Base-by-base conservation (phyloP, 2,113 vertebrate genomes). In the Corapipo altera region DNA sequence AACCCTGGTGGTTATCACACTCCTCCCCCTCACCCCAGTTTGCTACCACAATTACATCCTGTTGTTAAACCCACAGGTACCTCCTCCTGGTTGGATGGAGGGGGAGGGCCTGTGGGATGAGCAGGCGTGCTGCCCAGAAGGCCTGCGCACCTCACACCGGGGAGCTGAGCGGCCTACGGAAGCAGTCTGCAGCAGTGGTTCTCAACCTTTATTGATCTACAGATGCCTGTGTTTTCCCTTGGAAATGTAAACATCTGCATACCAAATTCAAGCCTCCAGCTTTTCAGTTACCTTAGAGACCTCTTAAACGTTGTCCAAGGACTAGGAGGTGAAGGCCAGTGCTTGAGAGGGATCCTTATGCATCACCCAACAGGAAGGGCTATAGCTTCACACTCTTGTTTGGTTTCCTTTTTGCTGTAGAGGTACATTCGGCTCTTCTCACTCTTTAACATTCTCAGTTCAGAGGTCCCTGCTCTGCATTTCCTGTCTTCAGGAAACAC, bases 171-270 rank as follows among this genome's bases (percentile, higher is more conserved):
- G 18, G 84, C 93, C 87, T 67, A 5, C 2, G 28, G 61, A 85
- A 70, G 70, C 54, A 44, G 39, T 88, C 88, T 88, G 58, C 67
- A 73, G 59, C 27, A 86, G 79, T 46, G 62, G 64, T 95, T 95
- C 88, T 94, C 83, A 70, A 27, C 55, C 52, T 97, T 96, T 92
- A 91, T 92, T 95, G 11, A 84, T 30, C 88, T 89, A 59, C 76
- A 90, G 88, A 66, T 79, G 75, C 54, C 65, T 75, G 20, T 5
- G 43, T 88, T 91, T 89, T 73, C 75, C 90, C 51, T 88, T 76
- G 78, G 85, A 72, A 96, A 90, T 39, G 71, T 88, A 85, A 94
- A 94, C 90, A 77, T 51, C 91, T 86, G 85, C 43, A 73, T 4
- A 83, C 15, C 49, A 46, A 90, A 85, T 58, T 15, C 59, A 73